Base-by-base conservation (phyloP, 2,797 vertebrate species). In the Muscicapa comitata region DNA sequence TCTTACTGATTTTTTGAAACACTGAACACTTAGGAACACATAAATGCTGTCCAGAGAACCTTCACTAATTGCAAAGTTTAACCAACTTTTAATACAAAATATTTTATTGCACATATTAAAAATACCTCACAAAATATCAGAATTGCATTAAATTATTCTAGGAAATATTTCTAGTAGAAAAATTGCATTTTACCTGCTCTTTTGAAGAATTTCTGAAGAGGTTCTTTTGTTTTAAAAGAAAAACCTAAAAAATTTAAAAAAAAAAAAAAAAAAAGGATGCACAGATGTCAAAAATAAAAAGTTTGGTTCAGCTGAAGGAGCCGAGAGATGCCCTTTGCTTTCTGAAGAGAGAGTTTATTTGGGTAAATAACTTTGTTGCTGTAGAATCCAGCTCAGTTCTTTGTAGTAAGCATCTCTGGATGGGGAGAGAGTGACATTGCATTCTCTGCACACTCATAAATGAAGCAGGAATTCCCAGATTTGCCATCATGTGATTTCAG, bases 401-500 rank as follows among this genome's bases (percentile, higher is more conserved):
- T 86, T 75, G 75, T 92, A 93, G 82, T 70, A 93, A 92, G 87
- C 91, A 95, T 94, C 95, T 83, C 76, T 81, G 78, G 79, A 82
- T 79, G 59, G 63, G 42, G 82, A 93, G 85, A 80, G 79, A 96
- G 88, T 97, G 88, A 90, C 88, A 89, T 93, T 91, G 82, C 86
- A 77, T 81, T 88, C 78, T 82, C 72, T 83, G 87, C 73, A 84
- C 72, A 47, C 92, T 95, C 93, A 80, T 88, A 97, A 96, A 89
- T 95, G 95, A 94, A 95, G 88, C 91, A 97, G 93, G 93, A 96
- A 95, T 96, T 94, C 94, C 76, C 90, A 95, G 95, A 89, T 96
- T 94, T 96, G 74, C 86, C 78, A 93, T 97, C 97, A 97, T 95
- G 95, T 97, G 97, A 97, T 91, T 89, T 81, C 92, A 96, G 90